These are phyloP conservation scores for Scomber colias DNA, from an alignment of 2,113 vertebrate genomes.

Conservation along the genomic window DNA sequence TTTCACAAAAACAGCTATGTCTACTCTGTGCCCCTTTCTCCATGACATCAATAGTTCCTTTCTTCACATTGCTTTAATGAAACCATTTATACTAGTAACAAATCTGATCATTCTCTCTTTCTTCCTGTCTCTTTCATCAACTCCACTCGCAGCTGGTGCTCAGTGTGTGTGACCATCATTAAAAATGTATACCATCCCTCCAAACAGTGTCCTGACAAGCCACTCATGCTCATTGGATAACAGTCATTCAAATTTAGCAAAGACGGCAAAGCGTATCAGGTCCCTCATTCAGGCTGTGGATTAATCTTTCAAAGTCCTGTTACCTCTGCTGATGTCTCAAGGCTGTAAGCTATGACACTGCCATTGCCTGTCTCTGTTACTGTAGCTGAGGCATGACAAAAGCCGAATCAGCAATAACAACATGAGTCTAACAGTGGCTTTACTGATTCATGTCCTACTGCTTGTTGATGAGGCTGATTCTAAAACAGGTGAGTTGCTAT, in stretches of 20 bases:
- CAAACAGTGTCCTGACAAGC: constrained; percentile 83
- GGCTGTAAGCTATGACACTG: constrained; percentile 55
- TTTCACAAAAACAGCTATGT: constrained; percentile 25
- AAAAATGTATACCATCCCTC: constrained; percentile 82
- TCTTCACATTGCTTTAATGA: constrained; percentile 43
- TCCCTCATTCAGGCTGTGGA: constrained; percentile 85
- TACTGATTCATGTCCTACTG: constrained; percentile 83
- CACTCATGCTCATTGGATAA: constrained; percentile 89
- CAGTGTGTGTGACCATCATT: constrained; percentile 61
- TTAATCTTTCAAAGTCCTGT: constrained; percentile 89
- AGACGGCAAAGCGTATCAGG: constrained; percentile 85
- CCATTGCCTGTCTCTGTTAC: constrained; percentile 47
- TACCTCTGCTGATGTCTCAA: constrained; percentile 82
- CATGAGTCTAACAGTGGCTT: constrained; percentile 72
- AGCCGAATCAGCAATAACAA: constrained; percentile 73
- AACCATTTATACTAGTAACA: constrained; percentile 53
- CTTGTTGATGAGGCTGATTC: constrained; percentile 77
- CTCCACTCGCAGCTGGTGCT: constrained; percentile 41
- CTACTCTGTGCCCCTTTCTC: neutral
- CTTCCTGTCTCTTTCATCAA: constrained; percentile 45
- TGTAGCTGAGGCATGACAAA: constrained; percentile 61
- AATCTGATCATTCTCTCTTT: constrained; percentile 42
- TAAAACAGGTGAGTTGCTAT: constrained; percentile 89
- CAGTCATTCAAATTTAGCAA: constrained; percentile 92
- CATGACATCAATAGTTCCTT: constrained; percentile 26